phyloP scores from a whole-genome alignment of 2,888 invertebrate genomes.

The Microplitis manilae region DNA sequence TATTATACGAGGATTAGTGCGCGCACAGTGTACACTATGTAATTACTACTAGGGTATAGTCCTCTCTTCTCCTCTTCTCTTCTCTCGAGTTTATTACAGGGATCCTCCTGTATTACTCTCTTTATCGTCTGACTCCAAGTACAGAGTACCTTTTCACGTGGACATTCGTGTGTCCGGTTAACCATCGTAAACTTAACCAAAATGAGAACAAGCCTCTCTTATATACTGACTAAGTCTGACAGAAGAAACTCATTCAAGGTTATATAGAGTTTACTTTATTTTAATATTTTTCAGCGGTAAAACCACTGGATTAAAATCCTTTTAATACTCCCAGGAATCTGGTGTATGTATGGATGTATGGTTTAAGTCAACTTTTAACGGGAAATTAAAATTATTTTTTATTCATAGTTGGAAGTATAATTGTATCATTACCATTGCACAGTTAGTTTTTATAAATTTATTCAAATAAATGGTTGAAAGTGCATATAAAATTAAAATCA shows the following conservation, averaged over 20 bases:
- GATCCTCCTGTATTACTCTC: conserved; percentile 53
- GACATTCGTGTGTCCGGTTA: conserved; percentile 57
- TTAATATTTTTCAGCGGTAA: background rate
- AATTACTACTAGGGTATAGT: conserved; percentile 54
- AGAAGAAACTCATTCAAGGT: background rate
- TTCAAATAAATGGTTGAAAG: background rate
- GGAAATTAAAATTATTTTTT: background rate
- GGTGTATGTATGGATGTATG: too few species aligned
- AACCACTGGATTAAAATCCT: background rate
- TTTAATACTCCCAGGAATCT: background rate
- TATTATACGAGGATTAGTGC: conserved; percentile 61
- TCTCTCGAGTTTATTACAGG: conserved; percentile 49
- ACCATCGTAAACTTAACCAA: conserved; percentile 60
- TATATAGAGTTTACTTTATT: background rate
- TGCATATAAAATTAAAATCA: background rate
- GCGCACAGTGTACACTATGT: conserved; percentile 47
- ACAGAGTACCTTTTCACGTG: conserved; percentile 21
- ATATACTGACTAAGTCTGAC: background rate
- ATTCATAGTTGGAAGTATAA: background rate
- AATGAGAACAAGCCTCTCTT: conserved; percentile 1
- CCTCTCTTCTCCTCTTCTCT: conserved; percentile 8
- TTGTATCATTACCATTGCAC: background rate
- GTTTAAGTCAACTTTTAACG: too few species aligned
- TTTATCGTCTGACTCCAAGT: conserved; percentile 41
- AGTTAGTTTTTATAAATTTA: background rate